Percentiles rank a stretch among this genome's conserved stretches.
Conservation (phyloP, 2,113 vertebrate species). For the Oryzias celebensis region DNA sequence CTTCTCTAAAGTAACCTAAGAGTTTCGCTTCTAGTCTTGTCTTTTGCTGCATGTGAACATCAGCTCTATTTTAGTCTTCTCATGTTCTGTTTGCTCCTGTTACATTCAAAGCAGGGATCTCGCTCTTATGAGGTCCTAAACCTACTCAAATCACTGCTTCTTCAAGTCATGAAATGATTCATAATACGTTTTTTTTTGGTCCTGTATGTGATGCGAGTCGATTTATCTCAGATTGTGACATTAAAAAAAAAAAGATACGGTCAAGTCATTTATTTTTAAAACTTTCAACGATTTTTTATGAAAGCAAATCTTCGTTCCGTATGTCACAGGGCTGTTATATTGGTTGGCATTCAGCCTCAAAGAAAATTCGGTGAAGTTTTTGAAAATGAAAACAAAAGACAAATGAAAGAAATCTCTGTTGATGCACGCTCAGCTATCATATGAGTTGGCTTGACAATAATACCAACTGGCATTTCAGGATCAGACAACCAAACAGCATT, state of each 20-base stretch:
- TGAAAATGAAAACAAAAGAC: too few relatives aligned
- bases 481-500: constrained; percentile 10
- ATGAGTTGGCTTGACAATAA: constrained; percentile 12
- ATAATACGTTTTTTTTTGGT: constrained; percentile 8
- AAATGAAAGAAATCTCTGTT: too few relatives aligned
- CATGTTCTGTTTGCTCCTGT: constrained; percentile 37
- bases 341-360: too few relatives aligned
- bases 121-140: constrained; percentile 1
- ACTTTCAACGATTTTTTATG: too few relatives aligned
- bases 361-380: too few relatives aligned
- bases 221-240: too few relatives aligned
- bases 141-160: constrained; percentile 30
- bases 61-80: constrained; percentile 41
- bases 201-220: too few relatives aligned
- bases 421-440: neutral
- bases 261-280: too few relatives aligned
- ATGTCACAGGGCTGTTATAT: neutral
- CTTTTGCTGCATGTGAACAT: neutral
- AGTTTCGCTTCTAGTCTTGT: too few relatives aligned
- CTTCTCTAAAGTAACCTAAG: too few relatives aligned
- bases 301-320: neutral
- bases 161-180: constrained; percentile 29
- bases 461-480: constrained; percentile 8
- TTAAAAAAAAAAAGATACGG: too few relatives aligned
- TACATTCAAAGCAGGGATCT: constrained; percentile 37